phyloP scores from a whole-genome alignment of 2,888 invertebrate genomes.

The Gandaritis pyraliata region DNA sequence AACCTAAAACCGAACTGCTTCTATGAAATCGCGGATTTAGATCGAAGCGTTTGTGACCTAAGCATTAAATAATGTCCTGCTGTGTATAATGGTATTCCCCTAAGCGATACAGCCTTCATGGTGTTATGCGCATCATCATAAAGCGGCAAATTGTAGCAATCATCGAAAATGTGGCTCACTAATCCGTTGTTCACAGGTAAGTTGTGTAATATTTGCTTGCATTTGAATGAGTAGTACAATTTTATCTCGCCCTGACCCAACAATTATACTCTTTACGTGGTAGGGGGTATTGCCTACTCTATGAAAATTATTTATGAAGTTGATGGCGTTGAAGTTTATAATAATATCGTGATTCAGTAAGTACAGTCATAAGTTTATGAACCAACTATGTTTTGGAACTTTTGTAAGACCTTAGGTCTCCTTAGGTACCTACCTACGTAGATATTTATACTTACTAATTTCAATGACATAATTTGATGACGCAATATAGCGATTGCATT shows the following conservation, averaged over 20 bases:
- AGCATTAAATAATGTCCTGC: slow-evolving; percentile 76
- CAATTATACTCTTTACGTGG: slow-evolving; percentile 28
- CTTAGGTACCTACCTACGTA: too few relatives aligned
- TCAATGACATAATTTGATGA: too few relatives aligned
- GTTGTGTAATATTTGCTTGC: slow-evolving; percentile 58
- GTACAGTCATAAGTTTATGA: too few relatives aligned
- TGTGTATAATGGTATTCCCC: slow-evolving; percentile 76
- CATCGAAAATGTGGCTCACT: slow-evolving; percentile 73
- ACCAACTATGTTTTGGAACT: too few relatives aligned
- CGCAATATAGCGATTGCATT: too few relatives aligned
- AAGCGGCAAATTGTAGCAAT: slow-evolving; percentile 80
- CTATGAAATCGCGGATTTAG: slow-evolving; percentile 35
- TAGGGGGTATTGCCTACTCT: neutral
- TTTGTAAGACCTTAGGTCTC: too few relatives aligned
- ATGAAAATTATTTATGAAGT: too few relatives aligned
- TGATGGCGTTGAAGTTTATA: too few relatives aligned
- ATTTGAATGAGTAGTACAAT: slow-evolving; percentile 51
- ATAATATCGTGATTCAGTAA: too few relatives aligned
- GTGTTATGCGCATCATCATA: slow-evolving; percentile 70
- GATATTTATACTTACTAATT: too few relatives aligned
- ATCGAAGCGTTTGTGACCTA: slow-evolving; percentile 53
- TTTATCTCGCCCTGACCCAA: slow-evolving; percentile 46
- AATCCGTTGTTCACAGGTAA: slow-evolving; percentile 58
- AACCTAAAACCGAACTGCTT: slow-evolving; percentile 25
- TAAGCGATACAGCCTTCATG: slow-evolving; percentile 81